Percentiles rank a stretch among this genome's conserved stretches.
Conservation (phyloP, 1,140 invertebrate species). For the Pseudomyrmex concolor region DNA sequence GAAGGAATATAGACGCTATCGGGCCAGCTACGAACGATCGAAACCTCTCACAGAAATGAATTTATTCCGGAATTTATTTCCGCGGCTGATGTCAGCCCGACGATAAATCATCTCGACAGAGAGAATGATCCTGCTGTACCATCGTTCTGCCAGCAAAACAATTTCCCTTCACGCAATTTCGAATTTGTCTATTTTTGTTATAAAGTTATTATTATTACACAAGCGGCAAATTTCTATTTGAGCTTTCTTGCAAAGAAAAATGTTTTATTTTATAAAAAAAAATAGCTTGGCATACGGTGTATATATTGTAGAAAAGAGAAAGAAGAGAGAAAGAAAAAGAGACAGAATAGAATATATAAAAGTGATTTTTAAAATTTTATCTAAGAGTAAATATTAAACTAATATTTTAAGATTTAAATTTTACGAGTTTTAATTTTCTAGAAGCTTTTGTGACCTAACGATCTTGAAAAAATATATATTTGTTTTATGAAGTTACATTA, state of each 20-base stretch:
- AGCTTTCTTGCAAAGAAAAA: not conserved
- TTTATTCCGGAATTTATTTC: slow-evolving; percentile 80
- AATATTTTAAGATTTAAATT: too few relatives aligned
- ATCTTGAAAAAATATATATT: not conserved
- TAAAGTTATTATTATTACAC: not conserved
- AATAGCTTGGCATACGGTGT: too few relatives aligned
- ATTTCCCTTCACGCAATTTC: slow-evolving; percentile 33
- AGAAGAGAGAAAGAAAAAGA: too few relatives aligned
- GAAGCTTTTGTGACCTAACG: not conserved
- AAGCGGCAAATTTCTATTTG: not conserved
- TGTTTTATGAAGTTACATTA: slow-evolving; percentile 2
- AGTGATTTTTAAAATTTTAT: too few relatives aligned
- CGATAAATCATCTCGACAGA: slow-evolving; percentile 76
- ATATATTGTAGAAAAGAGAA: too few relatives aligned
- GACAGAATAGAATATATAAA: too few relatives aligned
- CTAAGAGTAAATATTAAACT: too few relatives aligned
- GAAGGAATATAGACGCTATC: slow-evolving; percentile 46
- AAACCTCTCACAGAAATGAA: slow-evolving; percentile 81
- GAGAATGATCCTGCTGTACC: slow-evolving; percentile 29
- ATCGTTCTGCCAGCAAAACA: slow-evolving; percentile 19
- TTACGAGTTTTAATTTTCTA: not conserved
- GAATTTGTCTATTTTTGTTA: slow-evolving; percentile 17
- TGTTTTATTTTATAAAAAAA: not conserved
- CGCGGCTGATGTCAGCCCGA: slow-evolving; percentile 70
- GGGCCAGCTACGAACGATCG: slow-evolving; percentile 63